Evolutionary conservation across 1,140 invertebrate genomes (phyloP), one percentile per base, ranked within the genome.

Genomic region (Macrosteles quadrilineatus): DNA sequence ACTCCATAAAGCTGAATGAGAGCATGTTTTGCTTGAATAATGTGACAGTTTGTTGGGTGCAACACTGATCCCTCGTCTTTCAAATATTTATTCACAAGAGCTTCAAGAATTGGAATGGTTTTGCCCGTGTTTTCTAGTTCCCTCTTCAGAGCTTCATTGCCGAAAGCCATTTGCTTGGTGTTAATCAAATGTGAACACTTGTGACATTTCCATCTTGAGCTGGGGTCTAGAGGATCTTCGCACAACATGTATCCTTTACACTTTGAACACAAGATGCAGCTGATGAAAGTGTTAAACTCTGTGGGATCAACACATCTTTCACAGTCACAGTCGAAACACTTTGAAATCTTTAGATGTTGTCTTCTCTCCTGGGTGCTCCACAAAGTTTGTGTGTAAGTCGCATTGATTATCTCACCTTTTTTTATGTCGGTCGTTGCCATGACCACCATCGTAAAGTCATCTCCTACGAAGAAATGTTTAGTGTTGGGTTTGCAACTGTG

Each of bases 351-450:
- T 11, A 93, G 80, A 77, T 89, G 86, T 36, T 87, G 79, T 73
- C 85, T 85, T 69, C 91, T 82, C 68, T 88, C 84, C 4, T 80
- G 78, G 23, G 86, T 89, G 1, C 90, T 90, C 82, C 90, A 83
- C 68, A 94, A 79, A 0, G 88, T 83, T 76, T 90, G 89, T 0
- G 90, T 90, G 72, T 94, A 94, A 76, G 91, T 91, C 70, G 88
- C 90, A 72, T 84, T 85, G 68, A 94, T 87, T 1, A 83, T 79
- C 30, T 88, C 85, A 14, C 86, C 88, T 64, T 86, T 83, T 67
- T 84, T 81, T 23, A 90, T 87, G 9, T 84, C 77, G 0, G 83
- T 77, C 71, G 85, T 89, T 0, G 89, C 85, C 69, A 86, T 85
- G 4, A 90, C 80, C 11, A 86, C 85, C 4, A 90, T 81, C 23